Evolutionary conservation across 2,888 invertebrate genomes (phyloP), one percentile per base, ranked within the genome.

Genomic region (Epirrhoe alternata): DNA sequence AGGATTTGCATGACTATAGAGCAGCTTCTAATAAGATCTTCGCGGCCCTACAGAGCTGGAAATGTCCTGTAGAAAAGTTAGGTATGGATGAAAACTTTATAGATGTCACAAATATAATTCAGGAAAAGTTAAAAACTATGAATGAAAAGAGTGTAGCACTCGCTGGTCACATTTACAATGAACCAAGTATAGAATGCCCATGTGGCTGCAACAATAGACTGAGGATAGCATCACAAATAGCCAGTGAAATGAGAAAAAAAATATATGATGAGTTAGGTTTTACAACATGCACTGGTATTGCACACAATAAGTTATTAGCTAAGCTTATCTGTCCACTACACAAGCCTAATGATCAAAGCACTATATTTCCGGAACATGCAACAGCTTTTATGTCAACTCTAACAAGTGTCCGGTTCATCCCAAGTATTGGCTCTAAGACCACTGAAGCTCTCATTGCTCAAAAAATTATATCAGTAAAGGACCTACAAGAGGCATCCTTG

Each of bases 1-100:
- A 98, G 87, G 97, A 97, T 86, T 94, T 98, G 68, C 95, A 96
- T 50, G 95, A 96, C 69, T 98, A 98, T 83, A 95, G 97, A 75
- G 94, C 96, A 68, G 95, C 96, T 85, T 97, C 97, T 1, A 95
- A 95, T 72, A 96, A 96, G 88, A 95, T 97, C 70, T 96, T 96
- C 73, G 94, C 95, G 67, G 88, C 96, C 68, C 88, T 97, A 69
- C 95, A 95, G 73, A 95, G 94, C 77, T 97, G 95, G 89, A 96
- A 96, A 64, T 94, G 95, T 57, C 88, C 95, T 56, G 97, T 97
- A 0, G 97, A 98, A 85, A 95, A 97, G 79, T 92, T 97, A 61
- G 97, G 97, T 12, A 94, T 97, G 81, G 97, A 98, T 88, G 98
- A 98, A 85, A 97, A 97, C 84, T 97, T 94, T 85, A 92, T 97